Evolutionary conservation across 2,888 invertebrate genomes (phyloP).

Genomic region (Papilio protenor): DNA sequence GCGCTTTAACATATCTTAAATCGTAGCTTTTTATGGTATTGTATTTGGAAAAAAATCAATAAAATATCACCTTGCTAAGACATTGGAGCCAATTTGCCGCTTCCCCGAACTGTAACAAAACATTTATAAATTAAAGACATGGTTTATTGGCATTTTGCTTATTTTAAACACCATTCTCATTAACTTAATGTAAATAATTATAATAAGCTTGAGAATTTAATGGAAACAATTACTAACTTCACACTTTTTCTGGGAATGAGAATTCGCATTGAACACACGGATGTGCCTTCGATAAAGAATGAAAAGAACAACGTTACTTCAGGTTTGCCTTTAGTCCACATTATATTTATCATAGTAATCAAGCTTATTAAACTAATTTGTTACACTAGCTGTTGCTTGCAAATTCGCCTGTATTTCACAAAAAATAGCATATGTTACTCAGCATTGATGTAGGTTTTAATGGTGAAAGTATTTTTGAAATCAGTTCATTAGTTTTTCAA

Average conservation of each 20-base stretch:
- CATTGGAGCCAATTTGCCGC: constrained; percentile 93
- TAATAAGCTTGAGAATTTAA: constrained; percentile 7
- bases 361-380: no score
- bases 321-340: background rate
- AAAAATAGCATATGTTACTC: no score
- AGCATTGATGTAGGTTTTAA: no score
- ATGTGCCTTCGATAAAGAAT: background rate
- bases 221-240: background rate
- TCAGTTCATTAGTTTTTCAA: no score
- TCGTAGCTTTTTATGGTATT: background rate
- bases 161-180: background rate
- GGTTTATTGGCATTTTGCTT: background rate
- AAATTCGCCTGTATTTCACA: no score
- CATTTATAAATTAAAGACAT: constrained; percentile 36
- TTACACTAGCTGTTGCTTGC: no score
- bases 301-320: background rate
- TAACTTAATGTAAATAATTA: background rate
- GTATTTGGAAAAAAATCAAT: constrained; percentile 36
- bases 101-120: constrained; percentile 89
- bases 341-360: no score
- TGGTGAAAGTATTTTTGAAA: no score
- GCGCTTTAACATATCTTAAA: constrained; percentile 51
- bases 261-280: background rate
- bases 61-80: constrained; percentile 89
- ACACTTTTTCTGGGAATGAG: background rate